Evolutionary conservation across 1,140 invertebrate species (phyloP), one percentile per base, ranked within the genome.

Genomic region (Stratiolaelaps scimitus): DNA sequence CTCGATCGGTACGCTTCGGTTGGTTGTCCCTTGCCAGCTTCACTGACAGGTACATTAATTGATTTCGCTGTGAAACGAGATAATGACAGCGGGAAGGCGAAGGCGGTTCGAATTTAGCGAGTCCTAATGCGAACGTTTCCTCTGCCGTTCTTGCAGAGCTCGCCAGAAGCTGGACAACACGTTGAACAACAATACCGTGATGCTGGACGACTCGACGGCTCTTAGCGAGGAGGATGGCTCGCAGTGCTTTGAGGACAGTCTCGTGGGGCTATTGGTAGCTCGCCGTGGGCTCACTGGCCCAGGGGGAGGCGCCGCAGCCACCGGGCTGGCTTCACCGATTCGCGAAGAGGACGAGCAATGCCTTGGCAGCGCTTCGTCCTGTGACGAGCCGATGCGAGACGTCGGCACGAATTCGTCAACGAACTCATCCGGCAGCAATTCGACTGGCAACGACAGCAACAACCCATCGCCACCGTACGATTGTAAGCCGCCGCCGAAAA

Each of bases 191-290:
- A 67, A 68, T 20, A 28, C 65, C 20, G 66, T 64, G 20, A 43
- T 64, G 30, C 46, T 45, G n/a, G 26, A 43, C 29, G 40, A 43
- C 20, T 65, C 30, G 43, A 56, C 53, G 53, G 19, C 67, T 28
- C 44, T 48, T 64, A 68, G 66, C 40, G 70, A 71, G 29, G 67
- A 66, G 44, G 68, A 68, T 20, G 69, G 69, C 46, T 70, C 69
- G 65, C 69, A 69, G 65, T 69, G 68, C 67, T 70, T 71, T 69
- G 70, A 71, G 69, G 70, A 71, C 67, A 71, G 70, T 68, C 66
- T 71, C 64, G 67, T 71, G 48, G 69, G 68, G 43, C 45, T 53
- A 19, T 34, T 60, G 53, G 68, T 44, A 46, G 46, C 68, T 20
- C 66, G 65, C 19, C 20, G 28, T 44, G 34, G 20, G 19, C 64